Conservation (phyloP, 2,888 invertebrate genomes). For the Luffia ferchaultella region DNA sequence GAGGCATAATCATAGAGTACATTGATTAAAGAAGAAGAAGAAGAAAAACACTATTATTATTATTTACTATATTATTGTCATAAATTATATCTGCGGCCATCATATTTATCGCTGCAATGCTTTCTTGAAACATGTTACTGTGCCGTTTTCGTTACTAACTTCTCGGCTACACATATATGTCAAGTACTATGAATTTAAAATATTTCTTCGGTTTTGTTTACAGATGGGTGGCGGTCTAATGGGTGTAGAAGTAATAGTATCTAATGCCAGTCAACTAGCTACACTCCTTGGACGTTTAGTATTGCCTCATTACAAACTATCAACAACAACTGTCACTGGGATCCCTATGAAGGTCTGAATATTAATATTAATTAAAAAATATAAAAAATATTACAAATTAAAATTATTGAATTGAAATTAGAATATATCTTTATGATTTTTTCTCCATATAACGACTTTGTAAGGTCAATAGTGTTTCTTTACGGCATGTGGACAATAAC, state of each 20-base stretch:
- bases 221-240: slow-evolving; percentile 77
- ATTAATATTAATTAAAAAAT: background rate
- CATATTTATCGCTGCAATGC: background rate
- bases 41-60: no score
- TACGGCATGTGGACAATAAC: no score
- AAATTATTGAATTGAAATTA: no score
- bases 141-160: background rate
- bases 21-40: no score
- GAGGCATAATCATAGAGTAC: no score
- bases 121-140: no score
- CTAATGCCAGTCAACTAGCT: slow-evolving; percentile 77
- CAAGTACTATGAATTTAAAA: background rate
- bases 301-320: slow-evolving; percentile 87
- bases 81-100: background rate
- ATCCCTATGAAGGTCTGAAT: slow-evolving; percentile 92
- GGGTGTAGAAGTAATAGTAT: slow-evolving; percentile 83
- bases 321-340: slow-evolving; percentile 96
- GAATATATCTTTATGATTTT: no score
- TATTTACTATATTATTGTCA: background rate
- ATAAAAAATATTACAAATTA: background rate
- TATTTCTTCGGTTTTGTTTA: slow-evolving; percentile 18
- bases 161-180: background rate
- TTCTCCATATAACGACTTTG: background rate
- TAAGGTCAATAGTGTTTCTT: no score
- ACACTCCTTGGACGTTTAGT: slow-evolving; percentile 79